These are phyloP conservation scores for Drosophila ananassae DNA, from an alignment of 1,140 invertebrate genomes.

Conservation along the genomic window DNA sequence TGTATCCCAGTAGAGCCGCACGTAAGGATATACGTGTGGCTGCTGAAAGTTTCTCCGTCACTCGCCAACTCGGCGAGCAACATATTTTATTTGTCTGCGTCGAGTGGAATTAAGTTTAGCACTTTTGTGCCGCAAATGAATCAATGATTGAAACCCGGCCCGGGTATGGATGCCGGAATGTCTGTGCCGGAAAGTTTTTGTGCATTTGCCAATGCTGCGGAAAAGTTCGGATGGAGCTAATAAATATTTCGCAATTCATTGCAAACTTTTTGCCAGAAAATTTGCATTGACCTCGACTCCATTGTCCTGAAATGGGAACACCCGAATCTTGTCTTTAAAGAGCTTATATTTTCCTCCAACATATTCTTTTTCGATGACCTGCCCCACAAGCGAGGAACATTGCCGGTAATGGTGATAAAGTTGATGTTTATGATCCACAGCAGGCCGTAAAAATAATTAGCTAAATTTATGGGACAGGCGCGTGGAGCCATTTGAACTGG, in stretches of 20 bases:
- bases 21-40: constrained; percentile 1
- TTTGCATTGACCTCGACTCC: constrained; percentile 41
- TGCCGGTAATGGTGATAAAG: constrained; percentile 31
- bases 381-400: background rate
- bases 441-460: constrained; percentile 49
- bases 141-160: constrained; percentile 48
- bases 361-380: constrained; percentile 1
- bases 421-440: constrained; percentile 29
- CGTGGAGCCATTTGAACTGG: constrained; percentile 11
- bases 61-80: constrained; percentile 26
- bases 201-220: constrained; percentile 38
- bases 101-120: constrained; percentile 60
- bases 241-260: constrained; percentile 60
- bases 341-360: background rate
- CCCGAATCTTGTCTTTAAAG: background rate
- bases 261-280: constrained; percentile 39
- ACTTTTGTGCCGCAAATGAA: constrained; percentile 67
- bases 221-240: constrained; percentile 49
- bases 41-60: constrained; percentile 20
- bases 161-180: constrained; percentile 13
- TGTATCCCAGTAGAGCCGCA: constrained; percentile 5
- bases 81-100: constrained; percentile 38
- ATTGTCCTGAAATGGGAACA: constrained; percentile 14
- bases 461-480: constrained; percentile 30
- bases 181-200: constrained; percentile 34